Evolutionary conservation across 1,140 invertebrate genomes (phyloP).

Genomic region (Zaprionus davidi): DNA sequence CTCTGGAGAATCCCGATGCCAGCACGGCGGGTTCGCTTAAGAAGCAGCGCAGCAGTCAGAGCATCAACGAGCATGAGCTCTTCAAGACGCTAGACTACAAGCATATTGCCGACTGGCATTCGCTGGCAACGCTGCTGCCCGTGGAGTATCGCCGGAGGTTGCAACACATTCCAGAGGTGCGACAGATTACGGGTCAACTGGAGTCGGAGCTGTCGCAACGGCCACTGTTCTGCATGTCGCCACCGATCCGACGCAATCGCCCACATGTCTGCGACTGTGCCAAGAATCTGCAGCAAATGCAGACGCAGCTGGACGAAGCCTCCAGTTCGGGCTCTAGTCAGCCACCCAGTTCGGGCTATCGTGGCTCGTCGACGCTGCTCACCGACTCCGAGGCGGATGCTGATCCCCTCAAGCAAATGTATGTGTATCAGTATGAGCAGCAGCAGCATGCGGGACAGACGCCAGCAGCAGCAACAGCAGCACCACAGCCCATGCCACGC

Average conservation of each 20-base stretch:
- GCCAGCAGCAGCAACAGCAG: slow-evolving; percentile 22
- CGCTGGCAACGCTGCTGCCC: slow-evolving; percentile 93
- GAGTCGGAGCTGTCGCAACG: slow-evolving; percentile 85
- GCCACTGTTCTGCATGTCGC: slow-evolving; percentile 88
- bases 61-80: slow-evolving; percentile 89
- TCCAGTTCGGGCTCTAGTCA: slow-evolving; percentile 91
- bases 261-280: slow-evolving; percentile 87
- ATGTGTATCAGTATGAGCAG: slow-evolving; percentile 93
- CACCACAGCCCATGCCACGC: slow-evolving; percentile 86
- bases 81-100: slow-evolving; percentile 91
- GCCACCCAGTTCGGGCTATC: slow-evolving; percentile 92
- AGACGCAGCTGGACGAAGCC: slow-evolving; percentile 73
- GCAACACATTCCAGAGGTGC: slow-evolving; percentile 90
- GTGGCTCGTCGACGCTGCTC: slow-evolving; percentile 93
- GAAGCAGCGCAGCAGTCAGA: slow-evolving; percentile 90
- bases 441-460: slow-evolving; percentile 83
- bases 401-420: slow-evolving; percentile 85
- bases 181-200: slow-evolving; percentile 75
- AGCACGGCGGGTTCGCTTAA: slow-evolving; percentile 53
- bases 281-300: slow-evolving; percentile 77
- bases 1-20: slow-evolving; percentile 62
- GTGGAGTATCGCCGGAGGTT: slow-evolving; percentile 90
- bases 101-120: slow-evolving; percentile 96
- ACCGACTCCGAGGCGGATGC: slow-evolving; percentile 89
- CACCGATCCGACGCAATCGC: slow-evolving; percentile 86